Evolutionary conservation across 35 echinoderm and acorn worm species (phyloP), one percentile per base, ranked within the genome.

Genomic region (Patiria miniata): DNA sequence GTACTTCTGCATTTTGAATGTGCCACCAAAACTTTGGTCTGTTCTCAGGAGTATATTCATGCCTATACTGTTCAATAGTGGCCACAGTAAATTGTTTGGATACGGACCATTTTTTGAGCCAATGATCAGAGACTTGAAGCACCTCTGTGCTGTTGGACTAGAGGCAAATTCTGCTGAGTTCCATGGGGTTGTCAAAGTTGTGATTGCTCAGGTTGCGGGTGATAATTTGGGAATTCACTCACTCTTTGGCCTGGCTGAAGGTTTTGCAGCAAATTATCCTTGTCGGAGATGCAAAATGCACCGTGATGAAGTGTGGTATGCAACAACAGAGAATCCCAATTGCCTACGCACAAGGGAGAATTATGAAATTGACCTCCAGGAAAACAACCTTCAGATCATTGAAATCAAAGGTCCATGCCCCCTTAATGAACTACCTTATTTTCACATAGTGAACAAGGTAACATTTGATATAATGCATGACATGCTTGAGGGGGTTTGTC

Each of bases 221-320:
- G 91, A 93, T 47, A 93, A 93, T 26, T 84, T 90, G 78, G 90
- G 90, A 30, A 83, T 92, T 0, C 76, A 92, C 80, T 69, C 37
- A 2, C 42, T 92, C 0, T 87, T 87, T 83, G 90, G 90, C 23
- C 86, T 92, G 39, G 52, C 61, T 33, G 90, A 89, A 79, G 22
- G 86, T 23, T 93, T 93, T 82, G 28, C 80, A 56, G 91, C 86
- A 77, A 88, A 87, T 22, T 83, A 93, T 82, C 52, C 21, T 39
- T 92, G 90, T 40, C 65, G 84, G 52, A 53, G 54, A 32, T 92
- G 85, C 68, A 90, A 83, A 77, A 0, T 77, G 8, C 81, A 90
- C 80, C 28, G 81, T 8, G 79, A 90, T 52, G 79, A 77, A 19
- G 18, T 78, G 5, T 68, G 88, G n/a, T 58, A 30, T 9, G 5